Evolutionary conservation across 2,113 vertebrate species (phyloP).

Genomic region (Gallinago jamesoni): DNA sequence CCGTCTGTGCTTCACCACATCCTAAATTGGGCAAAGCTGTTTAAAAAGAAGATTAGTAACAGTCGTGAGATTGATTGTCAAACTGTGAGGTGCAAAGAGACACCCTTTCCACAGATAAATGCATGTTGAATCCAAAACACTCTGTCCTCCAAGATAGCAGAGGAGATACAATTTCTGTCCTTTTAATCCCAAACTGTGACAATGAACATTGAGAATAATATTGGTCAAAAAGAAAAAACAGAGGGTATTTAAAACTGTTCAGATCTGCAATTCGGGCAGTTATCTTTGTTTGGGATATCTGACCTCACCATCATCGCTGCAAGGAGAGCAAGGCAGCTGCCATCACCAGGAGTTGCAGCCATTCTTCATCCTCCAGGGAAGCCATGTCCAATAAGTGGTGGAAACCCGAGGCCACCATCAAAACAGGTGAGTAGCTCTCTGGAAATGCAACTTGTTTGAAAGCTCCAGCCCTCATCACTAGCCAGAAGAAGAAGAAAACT

Average conservation of each 20-base stretch:
- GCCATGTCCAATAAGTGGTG: fast-evolving
- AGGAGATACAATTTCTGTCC: too few relatives aligned
- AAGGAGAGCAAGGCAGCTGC: background rate
- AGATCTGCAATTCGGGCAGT: background rate
- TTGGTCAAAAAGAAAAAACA: background rate
- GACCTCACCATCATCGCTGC: background rate
- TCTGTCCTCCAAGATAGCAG: background rate
- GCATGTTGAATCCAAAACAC: background rate
- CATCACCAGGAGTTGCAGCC: background rate
- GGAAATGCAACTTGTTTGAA: background rate
- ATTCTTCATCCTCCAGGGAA: background rate
- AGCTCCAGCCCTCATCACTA: background rate
- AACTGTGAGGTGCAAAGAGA: background rate
- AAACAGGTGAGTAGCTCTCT: background rate
- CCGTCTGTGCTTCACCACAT: background rate
- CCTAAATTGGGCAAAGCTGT: background rate
- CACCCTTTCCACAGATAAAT: background rate
- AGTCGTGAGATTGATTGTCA: background rate
- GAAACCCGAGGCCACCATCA: fast-evolving
- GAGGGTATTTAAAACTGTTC: background rate
- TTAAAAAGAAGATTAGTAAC: background rate
- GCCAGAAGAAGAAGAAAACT: background rate
- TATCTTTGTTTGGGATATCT: background rate
- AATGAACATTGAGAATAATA: background rate
- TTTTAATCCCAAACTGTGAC: background rate